A percentile compares a stretch with the other conserved stretches of the same genome.
Conservation (phyloP, 2,113 vertebrate species). For the Smithornis capensis region DNA sequence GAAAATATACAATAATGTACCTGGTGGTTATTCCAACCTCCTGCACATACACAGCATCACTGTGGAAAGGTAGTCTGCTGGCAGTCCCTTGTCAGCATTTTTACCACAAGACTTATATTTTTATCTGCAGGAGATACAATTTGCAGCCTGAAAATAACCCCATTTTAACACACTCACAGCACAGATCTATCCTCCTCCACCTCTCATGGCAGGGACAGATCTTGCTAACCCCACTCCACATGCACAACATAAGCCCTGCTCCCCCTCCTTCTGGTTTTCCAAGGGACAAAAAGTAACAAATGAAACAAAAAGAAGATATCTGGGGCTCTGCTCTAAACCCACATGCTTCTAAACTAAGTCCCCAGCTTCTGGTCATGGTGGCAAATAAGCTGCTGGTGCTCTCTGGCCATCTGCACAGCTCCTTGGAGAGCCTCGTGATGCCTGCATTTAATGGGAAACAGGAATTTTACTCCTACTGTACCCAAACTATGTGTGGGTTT, state of each 20-base stretch:
- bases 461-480: neutral
- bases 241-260: neutral
- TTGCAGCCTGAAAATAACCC: constrained; percentile 22
- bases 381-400: neutral
- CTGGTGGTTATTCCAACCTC: neutral
- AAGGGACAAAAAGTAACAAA: neutral
- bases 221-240: neutral
- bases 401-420: neutral
- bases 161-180: neutral
- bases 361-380: neutral
- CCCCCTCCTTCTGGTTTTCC: neutral
- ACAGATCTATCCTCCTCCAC: constrained; percentile 5
- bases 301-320: neutral
- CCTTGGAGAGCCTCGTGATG: neutral
- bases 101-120: neutral
- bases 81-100: constrained; percentile 12
- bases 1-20: neutral
- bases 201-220: neutral
- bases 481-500: neutral
- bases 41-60: neutral
- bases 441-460: neutral
- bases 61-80: neutral
- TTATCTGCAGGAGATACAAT: constrained; percentile 8
- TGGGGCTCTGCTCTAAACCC: neutral
- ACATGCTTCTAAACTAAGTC: neutral